phyloP scores from a whole-genome alignment of 2,113 vertebrate genomes.

The Uropsilus gracilis region DNA sequence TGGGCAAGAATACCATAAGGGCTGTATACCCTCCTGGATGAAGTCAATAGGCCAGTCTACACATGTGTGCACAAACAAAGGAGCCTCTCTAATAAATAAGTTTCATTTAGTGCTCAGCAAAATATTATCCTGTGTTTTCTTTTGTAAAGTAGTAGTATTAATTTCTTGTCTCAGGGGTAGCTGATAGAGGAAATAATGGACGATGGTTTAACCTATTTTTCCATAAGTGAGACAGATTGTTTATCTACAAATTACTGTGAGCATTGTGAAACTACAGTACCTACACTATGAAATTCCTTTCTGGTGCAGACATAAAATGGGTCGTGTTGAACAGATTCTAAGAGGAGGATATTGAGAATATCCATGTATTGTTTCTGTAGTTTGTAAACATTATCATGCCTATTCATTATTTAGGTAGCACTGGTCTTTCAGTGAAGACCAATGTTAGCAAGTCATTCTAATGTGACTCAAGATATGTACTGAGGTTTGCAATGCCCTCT shows the following conservation, averaged over 20 bases:
- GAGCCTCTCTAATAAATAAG: background rate
- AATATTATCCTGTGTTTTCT: background rate
- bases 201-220: background rate
- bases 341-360: background rate
- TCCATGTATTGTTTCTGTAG: background rate
- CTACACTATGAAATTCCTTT: background rate
- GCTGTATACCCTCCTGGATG: background rate
- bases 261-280: background rate
- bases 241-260: background rate
- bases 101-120: background rate
- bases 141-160: background rate
- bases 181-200: background rate
- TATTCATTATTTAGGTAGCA: conserved; percentile 56
- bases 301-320: background rate
- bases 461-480: conserved; percentile 52
- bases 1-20: too few relatives aligned
- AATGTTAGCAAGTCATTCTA: conserved; percentile 59
- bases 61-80: background rate
- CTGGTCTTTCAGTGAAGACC: conserved; percentile 39
- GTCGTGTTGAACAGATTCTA: background rate
- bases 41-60: background rate
- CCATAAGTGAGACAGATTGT: background rate
- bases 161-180: background rate
- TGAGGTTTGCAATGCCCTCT: conserved; percentile 27
- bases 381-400: background rate